Conservation (phyloP, 2,888 invertebrate genomes). For the Tetranychus piercei region DNA sequence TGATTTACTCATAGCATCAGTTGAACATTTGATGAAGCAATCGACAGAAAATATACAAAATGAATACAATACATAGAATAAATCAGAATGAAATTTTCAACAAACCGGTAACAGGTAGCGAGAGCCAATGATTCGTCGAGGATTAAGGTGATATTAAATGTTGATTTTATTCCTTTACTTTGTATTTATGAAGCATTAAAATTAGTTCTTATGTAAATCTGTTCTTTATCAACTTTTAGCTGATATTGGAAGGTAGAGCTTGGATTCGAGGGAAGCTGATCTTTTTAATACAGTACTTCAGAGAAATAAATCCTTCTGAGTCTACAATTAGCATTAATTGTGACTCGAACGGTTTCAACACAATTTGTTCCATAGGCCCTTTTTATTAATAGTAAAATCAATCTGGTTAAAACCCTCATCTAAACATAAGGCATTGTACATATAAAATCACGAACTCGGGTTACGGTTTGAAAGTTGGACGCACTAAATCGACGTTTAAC, state of each 20-base stretch:
- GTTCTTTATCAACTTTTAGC: neutral
- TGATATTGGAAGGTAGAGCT: constrained; percentile 68
- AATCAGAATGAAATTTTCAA: too few relatives aligned
- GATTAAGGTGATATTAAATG: neutral
- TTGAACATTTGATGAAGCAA: too few relatives aligned
- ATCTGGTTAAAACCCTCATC: constrained; percentile 86
- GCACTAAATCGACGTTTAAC: constrained; percentile 75
- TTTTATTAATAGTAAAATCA: constrained; percentile 75
- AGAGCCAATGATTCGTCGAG: too few relatives aligned
- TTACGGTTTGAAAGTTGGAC: constrained; percentile 86
- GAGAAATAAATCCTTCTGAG: constrained; percentile 81
- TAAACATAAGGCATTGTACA: constrained; percentile 90
- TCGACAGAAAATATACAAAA: too few relatives aligned
- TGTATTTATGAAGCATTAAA: neutral
- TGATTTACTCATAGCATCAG: too few relatives aligned
- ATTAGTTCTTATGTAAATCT: neutral
- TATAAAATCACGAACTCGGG: constrained; percentile 85
- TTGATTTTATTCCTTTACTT: neutral
- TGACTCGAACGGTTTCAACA: constrained; percentile 48
- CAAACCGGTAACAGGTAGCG: too few relatives aligned
- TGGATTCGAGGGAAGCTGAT: constrained; percentile 89
- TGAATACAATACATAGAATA: too few relatives aligned
- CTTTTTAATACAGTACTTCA: constrained; percentile 77
- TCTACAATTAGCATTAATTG: constrained; percentile 76
- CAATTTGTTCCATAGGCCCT: constrained; percentile 90